phyloP scores from a whole-genome alignment of 2,888 invertebrate genomes.

The Phaedon cochleariae region DNA sequence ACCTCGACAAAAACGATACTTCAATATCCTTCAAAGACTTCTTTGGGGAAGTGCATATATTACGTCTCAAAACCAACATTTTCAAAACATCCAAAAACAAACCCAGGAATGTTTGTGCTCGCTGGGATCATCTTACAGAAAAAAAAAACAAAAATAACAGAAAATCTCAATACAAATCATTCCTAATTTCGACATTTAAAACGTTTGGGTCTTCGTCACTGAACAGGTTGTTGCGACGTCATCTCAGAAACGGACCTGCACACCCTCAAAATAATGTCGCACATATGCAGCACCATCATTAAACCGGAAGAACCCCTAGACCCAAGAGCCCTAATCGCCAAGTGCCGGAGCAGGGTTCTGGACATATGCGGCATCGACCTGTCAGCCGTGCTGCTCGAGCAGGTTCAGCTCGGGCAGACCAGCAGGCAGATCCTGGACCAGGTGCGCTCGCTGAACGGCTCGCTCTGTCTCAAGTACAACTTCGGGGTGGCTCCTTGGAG shows the following conservation, averaged over 20 bases:
- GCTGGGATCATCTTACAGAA: no score
- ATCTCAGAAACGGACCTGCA: conserved; percentile 78
- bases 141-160: no score
- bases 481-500: conserved; percentile 76
- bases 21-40: no score
- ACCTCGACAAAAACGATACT: no score
- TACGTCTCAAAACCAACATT: no score
- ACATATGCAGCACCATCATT: conserved; percentile 73
- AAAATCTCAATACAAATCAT: no score
- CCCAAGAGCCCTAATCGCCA: conserved; percentile 67
- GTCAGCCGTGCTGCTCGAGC: conserved; percentile 71
- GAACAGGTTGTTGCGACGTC: conserved; percentile 81
- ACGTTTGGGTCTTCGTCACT: no score
- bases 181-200: no score
- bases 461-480: conserved; percentile 76
- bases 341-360: conserved; percentile 74
- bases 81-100: no score
- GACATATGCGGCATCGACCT: conserved; percentile 79
- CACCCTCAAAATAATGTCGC: conserved; percentile 76
- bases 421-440: conserved; percentile 76
- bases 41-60: no score
- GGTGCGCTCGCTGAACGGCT: conserved; percentile 76
- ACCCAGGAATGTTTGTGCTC: no score
- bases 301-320: conserved; percentile 61
- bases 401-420: conserved; percentile 72